phyloP scores from a whole-genome alignment of 2,888 invertebrate genomes.

The Cheilosia pagana region DNA sequence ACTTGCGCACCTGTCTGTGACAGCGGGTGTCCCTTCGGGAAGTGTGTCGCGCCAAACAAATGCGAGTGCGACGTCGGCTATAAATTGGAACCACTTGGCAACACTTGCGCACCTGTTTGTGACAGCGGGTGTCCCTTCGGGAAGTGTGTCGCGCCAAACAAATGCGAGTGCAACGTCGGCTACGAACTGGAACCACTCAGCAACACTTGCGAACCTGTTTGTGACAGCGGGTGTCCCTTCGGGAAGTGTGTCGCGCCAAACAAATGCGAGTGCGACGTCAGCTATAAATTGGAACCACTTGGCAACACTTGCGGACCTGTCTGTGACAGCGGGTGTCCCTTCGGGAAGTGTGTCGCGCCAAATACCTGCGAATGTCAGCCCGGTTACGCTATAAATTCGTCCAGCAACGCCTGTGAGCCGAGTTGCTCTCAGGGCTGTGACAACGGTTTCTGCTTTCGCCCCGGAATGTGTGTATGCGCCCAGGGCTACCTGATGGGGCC shows the following conservation, averaged over 20 bases:
- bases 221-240: constrained; percentile 81
- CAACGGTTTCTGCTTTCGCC: constrained; percentile 77
- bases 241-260: constrained; percentile 81
- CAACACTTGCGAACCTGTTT: constrained; percentile 63
- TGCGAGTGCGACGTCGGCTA: constrained; percentile 81
- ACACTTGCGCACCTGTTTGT: constrained; percentile 79
- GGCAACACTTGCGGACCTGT: constrained; percentile 21
- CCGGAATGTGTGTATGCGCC: constrained; percentile 83
- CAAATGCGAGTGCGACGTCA: constrained; percentile 82
- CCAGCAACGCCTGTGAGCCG: constrained; percentile 79
- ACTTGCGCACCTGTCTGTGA: too few relatives aligned
- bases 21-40: too few relatives aligned
- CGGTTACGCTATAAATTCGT: constrained; percentile 63
- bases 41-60: too few relatives aligned
- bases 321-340: constrained; percentile 70
- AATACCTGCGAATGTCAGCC: constrained; percentile 60
- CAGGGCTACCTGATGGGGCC: constrained; percentile 81
- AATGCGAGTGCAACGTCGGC: too few relatives aligned
- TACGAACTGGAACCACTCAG: constrained; percentile 26
- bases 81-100: constrained; percentile 75
- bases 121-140: constrained; percentile 41
- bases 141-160: too few relatives aligned
- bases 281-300: constrained; percentile 68
- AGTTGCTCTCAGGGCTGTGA: constrained; percentile 76
- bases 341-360: constrained; percentile 58